Evolutionary conservation across 37 sponge, comb jelly and placozoan genomes (phyloP).

Genomic region (Haliclona indistincta): DNA sequence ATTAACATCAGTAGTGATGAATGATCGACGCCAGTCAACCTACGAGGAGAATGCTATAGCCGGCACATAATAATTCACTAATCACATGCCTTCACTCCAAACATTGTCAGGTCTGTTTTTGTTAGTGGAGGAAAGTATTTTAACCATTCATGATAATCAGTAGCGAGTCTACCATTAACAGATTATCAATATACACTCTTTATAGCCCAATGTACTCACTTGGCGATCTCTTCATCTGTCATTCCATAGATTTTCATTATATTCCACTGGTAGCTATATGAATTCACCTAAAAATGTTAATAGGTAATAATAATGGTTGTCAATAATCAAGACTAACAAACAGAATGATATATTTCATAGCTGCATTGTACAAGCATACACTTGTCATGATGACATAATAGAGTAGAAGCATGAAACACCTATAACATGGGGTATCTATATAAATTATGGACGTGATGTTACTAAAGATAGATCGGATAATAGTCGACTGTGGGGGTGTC

Average conservation of each 20-base stretch:
- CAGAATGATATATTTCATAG: constrained; percentile 78
- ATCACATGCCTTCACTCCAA: constrained; percentile 82
- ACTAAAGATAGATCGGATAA: too few relatives aligned
- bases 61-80: not conserved
- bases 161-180: too few relatives aligned
- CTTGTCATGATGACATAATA: too few relatives aligned
- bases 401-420: too few relatives aligned
- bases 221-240: constrained; percentile 74
- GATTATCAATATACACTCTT: too few relatives aligned
- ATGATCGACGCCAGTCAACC: constrained; percentile 98
- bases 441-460: too few relatives aligned
- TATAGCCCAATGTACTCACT: too few relatives aligned
- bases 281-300: constrained; percentile 59
- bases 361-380: too few relatives aligned
- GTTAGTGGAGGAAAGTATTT: constrained; percentile 90
- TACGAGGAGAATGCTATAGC: not conserved
- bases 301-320: too few relatives aligned
- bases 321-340: not conserved
- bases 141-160: constrained; percentile 90
- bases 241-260: constrained; percentile 92
- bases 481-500: too few relatives aligned
- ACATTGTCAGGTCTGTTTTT: constrained; percentile 68
- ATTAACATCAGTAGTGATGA: constrained; percentile 98
- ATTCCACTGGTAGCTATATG: constrained; percentile 86
- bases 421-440: too few relatives aligned